These are phyloP conservation scores for Salvelinus namaycush DNA, from an alignment of 2,113 vertebrate genomes.

Conservation along the genomic window DNA sequence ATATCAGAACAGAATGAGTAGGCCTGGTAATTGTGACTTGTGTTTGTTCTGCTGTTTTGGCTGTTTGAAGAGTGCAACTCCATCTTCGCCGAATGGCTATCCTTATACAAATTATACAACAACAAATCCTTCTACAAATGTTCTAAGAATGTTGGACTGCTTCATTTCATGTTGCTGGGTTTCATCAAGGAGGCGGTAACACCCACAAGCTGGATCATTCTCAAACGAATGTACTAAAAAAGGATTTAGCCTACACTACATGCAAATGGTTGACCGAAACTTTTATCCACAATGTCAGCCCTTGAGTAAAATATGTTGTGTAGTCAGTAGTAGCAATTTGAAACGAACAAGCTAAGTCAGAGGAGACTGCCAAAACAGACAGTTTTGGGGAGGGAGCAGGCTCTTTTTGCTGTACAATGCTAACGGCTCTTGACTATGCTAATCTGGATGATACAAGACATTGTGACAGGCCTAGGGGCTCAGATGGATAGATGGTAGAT, in stretches of 20 bases:
- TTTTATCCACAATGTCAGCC: conserved; percentile 49
- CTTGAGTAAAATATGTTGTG: conserved; percentile 54
- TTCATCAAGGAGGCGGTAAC: too few relatives aligned
- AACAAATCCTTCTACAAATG: too few relatives aligned
- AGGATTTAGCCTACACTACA: not conserved
- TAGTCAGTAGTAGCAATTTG: conserved; percentile 49
- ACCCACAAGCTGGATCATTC: too few relatives aligned
- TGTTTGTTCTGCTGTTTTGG: too few relatives aligned
- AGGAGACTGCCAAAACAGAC: conserved; percentile 62
- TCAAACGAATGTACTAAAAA: too few relatives aligned
- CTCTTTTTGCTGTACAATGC: conserved; percentile 75
- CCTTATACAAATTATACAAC: too few relatives aligned
- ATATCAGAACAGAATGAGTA: too few relatives aligned
- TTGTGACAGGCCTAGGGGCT: conserved; percentile 71
- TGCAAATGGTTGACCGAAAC: conserved; percentile 49
- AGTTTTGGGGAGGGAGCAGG: conserved; percentile 60
- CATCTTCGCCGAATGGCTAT: too few relatives aligned
- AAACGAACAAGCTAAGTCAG: conserved; percentile 55
- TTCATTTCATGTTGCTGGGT: too few relatives aligned
- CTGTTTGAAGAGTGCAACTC: too few relatives aligned
- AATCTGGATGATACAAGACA: conserved; percentile 78
- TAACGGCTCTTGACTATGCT: conserved; percentile 83
- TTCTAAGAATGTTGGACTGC: too few relatives aligned
- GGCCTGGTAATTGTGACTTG: too few relatives aligned
- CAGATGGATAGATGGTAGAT: conserved; percentile 67